These are phyloP conservation scores for Fragum fragum DNA, from an alignment of 2,888 invertebrate genomes.

Conservation along the genomic window DNA sequence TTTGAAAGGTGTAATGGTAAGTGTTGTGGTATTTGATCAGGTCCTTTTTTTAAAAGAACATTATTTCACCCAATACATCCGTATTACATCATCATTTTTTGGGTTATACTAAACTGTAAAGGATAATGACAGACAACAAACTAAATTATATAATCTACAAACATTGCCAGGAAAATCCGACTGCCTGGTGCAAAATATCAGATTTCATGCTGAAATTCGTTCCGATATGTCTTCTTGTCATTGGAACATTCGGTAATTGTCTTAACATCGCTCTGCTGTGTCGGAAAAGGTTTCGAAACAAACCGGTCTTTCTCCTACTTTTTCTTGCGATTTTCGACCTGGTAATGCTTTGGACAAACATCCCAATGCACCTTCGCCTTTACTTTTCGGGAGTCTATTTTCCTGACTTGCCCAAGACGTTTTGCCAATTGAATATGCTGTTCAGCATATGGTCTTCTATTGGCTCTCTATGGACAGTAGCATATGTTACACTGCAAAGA, in stretches of 20 bases:
- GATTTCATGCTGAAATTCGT: neutral
- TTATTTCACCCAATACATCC: too few relatives aligned
- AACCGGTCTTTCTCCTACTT: neutral
- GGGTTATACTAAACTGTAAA: too few relatives aligned
- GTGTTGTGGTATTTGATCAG: too few relatives aligned
- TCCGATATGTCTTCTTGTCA: neutral
- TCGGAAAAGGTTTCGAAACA: neutral
- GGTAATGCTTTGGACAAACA: neutral
- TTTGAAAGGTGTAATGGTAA: too few relatives aligned
- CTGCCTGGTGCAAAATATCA: neutral
- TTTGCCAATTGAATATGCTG: neutral
- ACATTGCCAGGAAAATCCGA: neutral
- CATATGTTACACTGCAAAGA: neutral
- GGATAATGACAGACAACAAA: neutral
- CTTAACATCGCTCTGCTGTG: neutral
- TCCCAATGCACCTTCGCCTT: neutral
- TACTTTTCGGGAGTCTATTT: neutral
- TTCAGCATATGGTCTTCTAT: neutral
- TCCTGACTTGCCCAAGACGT: neutral
- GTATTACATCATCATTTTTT: too few relatives aligned
- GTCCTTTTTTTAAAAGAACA: too few relatives aligned
- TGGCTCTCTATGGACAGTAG: neutral
- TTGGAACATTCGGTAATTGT: neutral
- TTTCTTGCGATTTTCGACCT: neutral
- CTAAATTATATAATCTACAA: neutral